A percentile compares a stretch with the other conserved stretches of the same genome.
phyloP scores from a whole-genome alignment of 2,797 vertebrate species.

The Pangasius macronema region DNA sequence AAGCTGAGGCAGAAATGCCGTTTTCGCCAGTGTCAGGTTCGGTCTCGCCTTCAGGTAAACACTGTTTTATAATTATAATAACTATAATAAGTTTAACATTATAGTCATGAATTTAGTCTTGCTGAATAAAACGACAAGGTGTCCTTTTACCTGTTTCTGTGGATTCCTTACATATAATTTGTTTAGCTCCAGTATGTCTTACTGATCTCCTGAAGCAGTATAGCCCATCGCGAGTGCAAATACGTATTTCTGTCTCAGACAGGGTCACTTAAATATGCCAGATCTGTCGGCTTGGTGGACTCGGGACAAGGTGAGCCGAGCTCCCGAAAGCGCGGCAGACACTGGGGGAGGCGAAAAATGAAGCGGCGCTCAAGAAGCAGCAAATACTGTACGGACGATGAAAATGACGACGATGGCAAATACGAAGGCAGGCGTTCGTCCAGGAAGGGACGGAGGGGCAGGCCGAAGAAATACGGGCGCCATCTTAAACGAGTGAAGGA shows the following conservation, averaged over 20 bases:
- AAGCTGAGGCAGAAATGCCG: conserved; percentile 79
- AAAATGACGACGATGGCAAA: conserved; percentile 13
- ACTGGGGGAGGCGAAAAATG: not conserved
- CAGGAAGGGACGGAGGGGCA: conserved; percentile 6
- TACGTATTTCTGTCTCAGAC: not conserved
- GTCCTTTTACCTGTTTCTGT: not conserved
- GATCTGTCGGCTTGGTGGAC: not conserved
- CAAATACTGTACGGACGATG: conserved; percentile 14
- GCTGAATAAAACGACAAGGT: not conserved
- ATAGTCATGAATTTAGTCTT: no score
- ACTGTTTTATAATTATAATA: not conserved
- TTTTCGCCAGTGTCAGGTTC: conserved; percentile 73
- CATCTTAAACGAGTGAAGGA: conserved; percentile 34
- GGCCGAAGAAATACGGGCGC: conserved; percentile 20
- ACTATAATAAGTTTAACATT: no score
- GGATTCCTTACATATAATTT: not conserved
- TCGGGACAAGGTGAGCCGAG: not conserved
- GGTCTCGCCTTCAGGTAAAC: conserved; percentile 64
- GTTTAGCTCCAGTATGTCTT: not conserved
- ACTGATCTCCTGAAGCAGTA: no score
- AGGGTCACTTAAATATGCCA: conserved; percentile 22
- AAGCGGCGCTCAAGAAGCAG: conserved; percentile 18
- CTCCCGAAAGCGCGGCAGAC: conserved; percentile 29
- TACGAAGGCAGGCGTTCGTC: not conserved
- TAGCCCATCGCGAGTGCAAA: not conserved